These are phyloP conservation scores for Gallinago media DNA, from an alignment of 2,113 vertebrate species.

Conservation along the genomic window DNA sequence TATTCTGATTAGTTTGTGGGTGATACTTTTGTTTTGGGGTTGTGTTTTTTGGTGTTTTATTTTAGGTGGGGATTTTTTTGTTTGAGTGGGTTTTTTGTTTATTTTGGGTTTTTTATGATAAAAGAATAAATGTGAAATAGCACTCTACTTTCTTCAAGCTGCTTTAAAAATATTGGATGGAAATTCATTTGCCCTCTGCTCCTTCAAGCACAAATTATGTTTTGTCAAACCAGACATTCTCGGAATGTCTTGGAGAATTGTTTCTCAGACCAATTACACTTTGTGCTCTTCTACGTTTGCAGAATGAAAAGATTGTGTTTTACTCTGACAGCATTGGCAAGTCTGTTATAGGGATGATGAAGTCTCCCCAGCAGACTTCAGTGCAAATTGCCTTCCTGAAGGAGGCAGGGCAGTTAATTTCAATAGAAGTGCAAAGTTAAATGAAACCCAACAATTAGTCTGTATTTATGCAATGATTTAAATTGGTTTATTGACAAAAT, in stretches of 20 bases:
- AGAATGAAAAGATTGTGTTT: background rate
- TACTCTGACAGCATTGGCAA: background rate
- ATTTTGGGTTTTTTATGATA: background rate
- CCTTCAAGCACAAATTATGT: background rate
- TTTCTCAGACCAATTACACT: background rate
- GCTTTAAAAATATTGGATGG: background rate
- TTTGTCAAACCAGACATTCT: background rate
- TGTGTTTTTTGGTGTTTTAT: background rate
- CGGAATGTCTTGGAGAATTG: background rate
- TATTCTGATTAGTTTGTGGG: background rate
- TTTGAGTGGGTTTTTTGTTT: background rate
- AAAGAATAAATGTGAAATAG: background rate
- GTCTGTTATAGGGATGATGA: background rate
- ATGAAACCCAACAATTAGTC: background rate
- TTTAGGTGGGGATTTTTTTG: background rate
- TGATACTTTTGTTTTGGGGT: background rate
- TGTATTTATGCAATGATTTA: background rate
- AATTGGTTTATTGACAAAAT: background rate
- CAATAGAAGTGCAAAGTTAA: background rate
- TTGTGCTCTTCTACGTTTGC: background rate
- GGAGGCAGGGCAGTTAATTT: background rate
- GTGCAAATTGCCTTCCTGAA: background rate
- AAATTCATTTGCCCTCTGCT: background rate
- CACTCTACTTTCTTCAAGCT: background rate
- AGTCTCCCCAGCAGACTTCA: background rate